Evolutionary conservation across 2,797 vertebrate genomes (phyloP), one percentile per base, ranked within the genome.

Genomic region (Enteromius unitaeniatus): DNA sequence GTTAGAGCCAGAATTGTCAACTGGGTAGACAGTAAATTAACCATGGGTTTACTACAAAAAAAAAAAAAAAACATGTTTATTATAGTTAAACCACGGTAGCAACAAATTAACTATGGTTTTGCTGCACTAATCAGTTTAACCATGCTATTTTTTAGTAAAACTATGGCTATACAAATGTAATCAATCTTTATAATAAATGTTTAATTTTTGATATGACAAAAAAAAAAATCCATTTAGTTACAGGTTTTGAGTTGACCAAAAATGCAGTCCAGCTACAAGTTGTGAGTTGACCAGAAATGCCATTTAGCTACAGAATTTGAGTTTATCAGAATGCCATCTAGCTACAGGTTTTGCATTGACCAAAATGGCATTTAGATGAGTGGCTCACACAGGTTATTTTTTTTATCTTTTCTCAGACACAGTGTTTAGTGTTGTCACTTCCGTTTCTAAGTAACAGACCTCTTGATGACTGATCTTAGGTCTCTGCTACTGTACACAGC

Each of bases 401-500:
- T 34, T 15, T 5, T 28, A 3, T 62, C 7, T 17, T 31, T 26
- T 72, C 28, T 23, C 6, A 58, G 70, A 82, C 2, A 7, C 9
- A 1, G 14, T 62, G 65, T 64, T 79, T 34, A 23, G 21, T 68
- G 58, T n/a, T 26, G 11, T 17, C 15, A 49, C 9, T 47, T 28
- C 37, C 1, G 6, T 78, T 65, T 79, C 64, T 73, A 10, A 62
- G 64, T 8, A n/a, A 78, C 82, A 82, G 84, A 85, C 78, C 79
- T 83, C 78, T 81, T 74, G 70, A 73, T 80, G 69, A 81, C 68
- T 58, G 74, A 72, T 88, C 76, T 82, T 42, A 70, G 85, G 74
- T 72, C 81, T 37, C 40, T 84, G 78, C 60, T 62, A 47, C 58
- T 68, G 81, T 80, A 76, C 51, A 77, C 62, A 73, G 72, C 2